phyloP scores from a whole-genome alignment of 2,888 invertebrate genomes.

The Icerya purchasi region DNA sequence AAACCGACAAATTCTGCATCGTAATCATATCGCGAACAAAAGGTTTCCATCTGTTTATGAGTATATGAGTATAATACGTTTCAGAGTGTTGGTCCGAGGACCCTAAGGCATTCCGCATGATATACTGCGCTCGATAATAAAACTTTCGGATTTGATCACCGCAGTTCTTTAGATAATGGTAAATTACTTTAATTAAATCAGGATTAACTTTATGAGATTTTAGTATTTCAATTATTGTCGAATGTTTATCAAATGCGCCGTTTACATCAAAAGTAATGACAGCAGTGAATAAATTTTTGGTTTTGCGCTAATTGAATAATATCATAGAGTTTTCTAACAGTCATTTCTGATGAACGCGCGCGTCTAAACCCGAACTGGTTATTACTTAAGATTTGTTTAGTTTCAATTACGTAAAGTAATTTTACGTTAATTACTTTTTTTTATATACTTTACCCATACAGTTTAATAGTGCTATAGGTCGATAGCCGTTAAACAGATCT shows the following conservation, averaged over 20 bases:
- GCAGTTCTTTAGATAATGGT: not conserved
- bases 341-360: not conserved
- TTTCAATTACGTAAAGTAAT: not conserved
- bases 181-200: not conserved
- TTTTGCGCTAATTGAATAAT: not conserved
- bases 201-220: not conserved
- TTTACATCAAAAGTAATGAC: not conserved
- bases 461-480: too few relatives aligned
- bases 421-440: not conserved
- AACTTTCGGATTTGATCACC: not conserved
- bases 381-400: not conserved
- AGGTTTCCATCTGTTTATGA: too few relatives aligned
- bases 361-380: not conserved
- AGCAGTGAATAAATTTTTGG: not conserved
- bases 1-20: too few relatives aligned
- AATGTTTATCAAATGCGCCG: not conserved
- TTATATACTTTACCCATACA: too few relatives aligned
- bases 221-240: not conserved
- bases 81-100: too few relatives aligned
- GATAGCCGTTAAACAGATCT: too few relatives aligned
- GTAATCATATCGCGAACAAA: too few relatives aligned
- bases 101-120: too few relatives aligned
- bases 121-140: not conserved
- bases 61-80: too few relatives aligned
- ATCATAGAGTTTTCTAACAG: not conserved